phyloP scores from a whole-genome alignment of 2,113 vertebrate genomes.

The Strigops habroptila region DNA sequence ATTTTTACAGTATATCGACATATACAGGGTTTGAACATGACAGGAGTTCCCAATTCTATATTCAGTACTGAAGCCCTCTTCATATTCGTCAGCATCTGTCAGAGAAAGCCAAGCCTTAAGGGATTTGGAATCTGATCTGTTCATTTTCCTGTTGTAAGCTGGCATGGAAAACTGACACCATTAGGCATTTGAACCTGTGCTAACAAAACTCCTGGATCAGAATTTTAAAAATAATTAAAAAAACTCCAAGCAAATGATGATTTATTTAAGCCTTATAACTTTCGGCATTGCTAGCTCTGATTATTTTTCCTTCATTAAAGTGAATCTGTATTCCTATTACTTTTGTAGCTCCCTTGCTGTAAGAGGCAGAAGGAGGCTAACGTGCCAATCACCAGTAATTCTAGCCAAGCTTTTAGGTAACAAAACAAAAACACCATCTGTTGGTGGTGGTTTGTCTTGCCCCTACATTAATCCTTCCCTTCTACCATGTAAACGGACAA shows the following conservation, averaged over 20 bases:
- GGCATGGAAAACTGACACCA: background rate
- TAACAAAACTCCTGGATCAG: background rate
- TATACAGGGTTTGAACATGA: background rate
- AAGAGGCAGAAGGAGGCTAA: background rate
- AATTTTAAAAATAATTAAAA: background rate
- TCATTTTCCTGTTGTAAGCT: background rate
- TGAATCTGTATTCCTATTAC: background rate
- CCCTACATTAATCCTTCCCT: background rate
- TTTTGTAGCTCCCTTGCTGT: background rate
- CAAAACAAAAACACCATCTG: background rate
- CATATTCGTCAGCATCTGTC: background rate
- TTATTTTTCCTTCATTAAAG: background rate
- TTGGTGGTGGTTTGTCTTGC: background rate
- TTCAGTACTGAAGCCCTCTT: background rate
- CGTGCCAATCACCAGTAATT: background rate
- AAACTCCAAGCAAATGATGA: background rate
- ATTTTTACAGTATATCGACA: background rate
- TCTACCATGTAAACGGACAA: background rate
- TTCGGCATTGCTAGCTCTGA: background rate
- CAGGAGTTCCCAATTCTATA: background rate
- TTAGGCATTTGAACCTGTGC: background rate
- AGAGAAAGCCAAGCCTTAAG: background rate
- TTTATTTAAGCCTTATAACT: background rate
- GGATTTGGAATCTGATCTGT: background rate
- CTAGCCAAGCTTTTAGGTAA: background rate